Evolutionary conservation across 2,888 invertebrate genomes (phyloP).

Genomic region (Acleris holmiana): DNA sequence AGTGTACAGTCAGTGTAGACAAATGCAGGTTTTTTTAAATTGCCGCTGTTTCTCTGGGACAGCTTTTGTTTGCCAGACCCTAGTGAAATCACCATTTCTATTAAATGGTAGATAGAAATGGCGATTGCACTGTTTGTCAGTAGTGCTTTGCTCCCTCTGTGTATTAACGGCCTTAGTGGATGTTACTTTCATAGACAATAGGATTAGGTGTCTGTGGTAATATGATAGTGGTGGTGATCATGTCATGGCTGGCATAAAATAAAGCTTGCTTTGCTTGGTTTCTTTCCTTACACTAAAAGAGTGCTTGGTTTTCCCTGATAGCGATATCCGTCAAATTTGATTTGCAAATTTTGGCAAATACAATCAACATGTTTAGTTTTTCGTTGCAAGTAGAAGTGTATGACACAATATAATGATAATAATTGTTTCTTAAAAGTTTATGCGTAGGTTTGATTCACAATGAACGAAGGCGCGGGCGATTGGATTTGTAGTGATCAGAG

Average conservation of each 20-base stretch:
- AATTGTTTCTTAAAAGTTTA: conserved; percentile 48
- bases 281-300: conserved; percentile 71
- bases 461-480: conserved; percentile 82
- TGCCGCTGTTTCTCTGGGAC: too few relatives aligned
- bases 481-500: conserved; percentile 87
- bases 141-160: too few relatives aligned
- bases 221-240: conserved; percentile 45
- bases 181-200: conserved; percentile 1
- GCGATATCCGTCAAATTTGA: conserved; percentile 63
- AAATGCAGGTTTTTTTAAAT: too few relatives aligned
- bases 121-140: too few relatives aligned
- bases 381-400: conserved; percentile 35
- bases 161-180: neutral
- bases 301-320: conserved; percentile 79
- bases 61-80: too few relatives aligned
- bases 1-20: too few relatives aligned
- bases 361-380: conserved; percentile 48
- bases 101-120: too few relatives aligned
- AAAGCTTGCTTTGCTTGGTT: conserved; percentile 68
- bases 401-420: conserved; percentile 25
- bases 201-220: conserved; percentile 41
- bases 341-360: conserved; percentile 58
- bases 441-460: conserved; percentile 59
- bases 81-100: too few relatives aligned
- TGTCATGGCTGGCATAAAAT: conserved; percentile 70